Conservation (phyloP, 2,797 vertebrate species). For the Meriones psammophilus region DNA sequence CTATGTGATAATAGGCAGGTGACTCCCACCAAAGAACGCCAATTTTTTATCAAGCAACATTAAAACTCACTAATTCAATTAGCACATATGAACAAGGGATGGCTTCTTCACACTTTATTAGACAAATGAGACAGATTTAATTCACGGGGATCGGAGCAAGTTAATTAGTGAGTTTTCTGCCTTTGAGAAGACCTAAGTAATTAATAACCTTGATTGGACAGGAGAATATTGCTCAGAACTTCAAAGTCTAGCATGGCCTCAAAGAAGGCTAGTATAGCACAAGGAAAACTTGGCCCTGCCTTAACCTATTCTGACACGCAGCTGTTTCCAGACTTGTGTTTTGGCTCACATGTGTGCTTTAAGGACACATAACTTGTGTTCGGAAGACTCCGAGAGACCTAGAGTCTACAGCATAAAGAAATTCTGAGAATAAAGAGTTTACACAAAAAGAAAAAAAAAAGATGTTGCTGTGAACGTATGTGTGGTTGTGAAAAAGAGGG, state of each 20-base stretch:
- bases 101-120: neutral
- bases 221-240: neutral
- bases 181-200: neutral
- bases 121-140: neutral
- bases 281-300: neutral
- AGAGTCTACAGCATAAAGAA: neutral
- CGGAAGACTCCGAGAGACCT: neutral
- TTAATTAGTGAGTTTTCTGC: neutral
- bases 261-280: neutral
- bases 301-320: neutral
- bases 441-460: neutral
- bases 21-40: neutral
- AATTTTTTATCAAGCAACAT: neutral
- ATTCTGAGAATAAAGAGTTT: neutral
- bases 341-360: neutral
- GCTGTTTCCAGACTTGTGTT: neutral
- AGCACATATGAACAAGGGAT: neutral
- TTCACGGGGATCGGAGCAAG: neutral
- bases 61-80: neutral
- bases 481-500: neutral
- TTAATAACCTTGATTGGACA: neutral
- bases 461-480: neutral
- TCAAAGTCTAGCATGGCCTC: neutral
- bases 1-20: neutral
- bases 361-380: neutral